Conservation (phyloP, 2,113 vertebrate species). For the Etheostoma spectabile region DNA sequence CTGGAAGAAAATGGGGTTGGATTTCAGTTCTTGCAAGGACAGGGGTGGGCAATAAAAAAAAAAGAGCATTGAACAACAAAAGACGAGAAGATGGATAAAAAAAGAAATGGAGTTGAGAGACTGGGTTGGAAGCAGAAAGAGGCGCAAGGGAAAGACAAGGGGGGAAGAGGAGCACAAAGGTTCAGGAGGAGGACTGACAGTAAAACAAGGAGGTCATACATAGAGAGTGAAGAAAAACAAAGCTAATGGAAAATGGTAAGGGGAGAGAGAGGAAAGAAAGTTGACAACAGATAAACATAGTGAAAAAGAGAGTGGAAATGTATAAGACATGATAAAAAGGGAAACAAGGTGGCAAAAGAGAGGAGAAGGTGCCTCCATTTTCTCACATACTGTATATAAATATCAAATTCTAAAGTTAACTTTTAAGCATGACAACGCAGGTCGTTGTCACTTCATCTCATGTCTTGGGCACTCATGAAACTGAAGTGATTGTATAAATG, state of each 20-base stretch:
- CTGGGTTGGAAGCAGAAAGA: conserved; percentile 2
- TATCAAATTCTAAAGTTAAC: not conserved
- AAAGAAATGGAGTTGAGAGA: not conserved
- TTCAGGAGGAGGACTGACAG: conserved; percentile 14
- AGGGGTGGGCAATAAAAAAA: conserved; percentile 1
- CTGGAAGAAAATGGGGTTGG: not conserved
- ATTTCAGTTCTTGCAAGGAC: conserved; percentile 40
- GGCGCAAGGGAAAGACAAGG: not conserved
- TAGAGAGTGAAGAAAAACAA: not conserved
- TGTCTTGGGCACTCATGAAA: not conserved
- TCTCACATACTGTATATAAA: not conserved
- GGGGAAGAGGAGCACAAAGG: not conserved
- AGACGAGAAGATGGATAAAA: not conserved
- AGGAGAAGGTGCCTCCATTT: not conserved
- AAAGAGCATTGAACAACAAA: conserved; percentile 3
- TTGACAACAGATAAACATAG: not conserved
- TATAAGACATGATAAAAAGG: not conserved
- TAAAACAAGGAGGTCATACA: conserved; percentile 20
- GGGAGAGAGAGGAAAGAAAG: not conserved
- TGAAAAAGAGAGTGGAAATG: not conserved
- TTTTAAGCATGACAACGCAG: not conserved
- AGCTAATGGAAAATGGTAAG: not conserved
- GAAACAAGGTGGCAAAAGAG: not conserved
- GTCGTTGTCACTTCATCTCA: conserved; percentile 2
- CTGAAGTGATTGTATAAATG: conserved; percentile 6